phyloP scores from a whole-genome alignment of 2,113 vertebrate species.

The Otis tarda region DNA sequence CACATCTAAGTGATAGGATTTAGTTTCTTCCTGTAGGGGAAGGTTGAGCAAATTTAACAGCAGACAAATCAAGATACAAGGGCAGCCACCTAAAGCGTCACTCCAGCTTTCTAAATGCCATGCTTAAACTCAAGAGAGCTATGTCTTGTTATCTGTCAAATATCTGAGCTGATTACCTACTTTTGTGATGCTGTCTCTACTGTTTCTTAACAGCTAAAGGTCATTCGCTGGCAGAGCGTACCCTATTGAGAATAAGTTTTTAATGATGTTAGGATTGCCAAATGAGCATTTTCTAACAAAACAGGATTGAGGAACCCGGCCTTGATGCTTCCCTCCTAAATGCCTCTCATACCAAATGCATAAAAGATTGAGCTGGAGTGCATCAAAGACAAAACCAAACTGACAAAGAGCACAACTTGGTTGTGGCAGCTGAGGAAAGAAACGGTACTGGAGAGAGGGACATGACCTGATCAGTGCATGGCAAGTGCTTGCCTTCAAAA shows the following conservation, averaged over 20 bases:
- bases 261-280: background rate
- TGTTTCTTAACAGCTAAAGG: background rate
- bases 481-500: background rate
- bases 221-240: background rate
- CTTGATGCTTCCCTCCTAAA: background rate
- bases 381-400: background rate
- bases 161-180: background rate
- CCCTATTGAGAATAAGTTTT: background rate
- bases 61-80: background rate
- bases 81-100: background rate
- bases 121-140: background rate
- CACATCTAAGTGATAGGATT: background rate
- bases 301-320: background rate
- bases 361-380: background rate
- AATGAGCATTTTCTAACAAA: background rate
- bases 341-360: background rate
- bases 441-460: background rate
- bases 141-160: background rate
- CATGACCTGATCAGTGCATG: background rate
- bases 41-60: background rate
- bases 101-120: slow-evolving; percentile 3
- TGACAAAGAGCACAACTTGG: background rate
- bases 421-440: background rate
- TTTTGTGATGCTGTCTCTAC: background rate
- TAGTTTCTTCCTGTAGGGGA: background rate